Evolutionary conservation across 1,140 invertebrate genomes (phyloP), one percentile per base, ranked within the genome.

Genomic region (Steinernema khuongi): DNA sequence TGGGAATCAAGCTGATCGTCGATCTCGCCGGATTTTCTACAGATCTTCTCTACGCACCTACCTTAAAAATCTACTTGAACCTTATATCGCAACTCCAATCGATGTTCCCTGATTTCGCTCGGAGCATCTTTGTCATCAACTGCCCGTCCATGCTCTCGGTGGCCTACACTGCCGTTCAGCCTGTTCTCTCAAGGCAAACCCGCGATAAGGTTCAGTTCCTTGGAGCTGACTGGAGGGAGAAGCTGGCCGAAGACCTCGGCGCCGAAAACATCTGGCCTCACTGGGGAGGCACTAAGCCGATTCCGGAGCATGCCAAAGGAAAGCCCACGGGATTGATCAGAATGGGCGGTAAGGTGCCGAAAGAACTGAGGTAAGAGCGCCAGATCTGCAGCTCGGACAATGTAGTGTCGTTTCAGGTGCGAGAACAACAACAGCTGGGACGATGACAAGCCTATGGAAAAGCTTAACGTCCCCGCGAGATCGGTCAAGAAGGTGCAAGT

Each of bases 71-170:
- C 36, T 77, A 77, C 70, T 43, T 77, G 74, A 68, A 31, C n/a
- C 32, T 77, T n/a, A 50, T 77, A 1, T 41, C 68, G 36, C 17
- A 76, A 26, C 19, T 75, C 33, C 76, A 77, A 60, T 11, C 50
- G 4, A 60, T 60, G 50, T 60, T 60, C 19, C 50, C 50, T 11
- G 50, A 60, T 41, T 73, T 75, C 36, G 75, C 75, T 74, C 33
- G 75, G 19, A 60, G 66, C 69, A 77, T 77, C 32, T 77, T 29
- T 36, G 41, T 77, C 2, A 77, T 77, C 69, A 77, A 77, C 68
- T 76, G 73, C 31, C 75, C 75, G 18, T 14, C 68, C 18, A 75
- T 77, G 75, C 73, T 77, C 36, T 76, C 74, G 41, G 69, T 60
- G 7, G 72, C 70, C 28, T 77, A 75, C 44, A 68, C 72, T 4